A percentile compares a stretch with the other conserved stretches of the same genome.
Conservation (phyloP, 2,888 invertebrate species). For the Tetragnatha montana region DNA sequence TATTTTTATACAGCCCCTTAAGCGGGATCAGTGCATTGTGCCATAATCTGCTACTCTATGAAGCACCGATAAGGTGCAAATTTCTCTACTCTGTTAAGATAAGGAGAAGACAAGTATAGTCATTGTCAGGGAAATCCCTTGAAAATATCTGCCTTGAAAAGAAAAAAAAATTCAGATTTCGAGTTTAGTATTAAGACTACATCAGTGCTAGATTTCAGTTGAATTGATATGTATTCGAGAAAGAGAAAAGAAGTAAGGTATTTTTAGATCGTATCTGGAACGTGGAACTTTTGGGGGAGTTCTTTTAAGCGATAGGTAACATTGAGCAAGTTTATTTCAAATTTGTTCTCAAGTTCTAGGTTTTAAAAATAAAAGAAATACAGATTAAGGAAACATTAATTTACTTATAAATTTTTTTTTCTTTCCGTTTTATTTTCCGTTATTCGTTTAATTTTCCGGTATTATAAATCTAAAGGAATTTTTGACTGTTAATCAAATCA, state of each 20-base stretch:
- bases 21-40: not conserved
- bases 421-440: too few species aligned
- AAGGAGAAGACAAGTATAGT: constrained; percentile 3
- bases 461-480: too few species aligned
- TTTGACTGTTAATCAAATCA: too few species aligned
- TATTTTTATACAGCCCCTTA: not conserved
- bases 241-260: not conserved
- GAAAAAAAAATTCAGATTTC: not conserved
- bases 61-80: constrained; percentile 11
- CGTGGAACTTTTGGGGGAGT: too few species aligned
- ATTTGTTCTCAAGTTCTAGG: too few species aligned
- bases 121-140: not conserved
- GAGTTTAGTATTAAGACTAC: constrained; percentile 22
- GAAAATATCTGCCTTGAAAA: not conserved
- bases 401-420: too few species aligned
- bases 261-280: not conserved
- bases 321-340: too few species aligned
- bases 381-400: too few species aligned
- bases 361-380: too few species aligned
- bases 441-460: too few species aligned
- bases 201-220: constrained; percentile 5
- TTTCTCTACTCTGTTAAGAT: not conserved
- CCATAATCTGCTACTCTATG: not conserved
- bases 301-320: too few species aligned
- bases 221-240: constrained; percentile 37